phyloP scores from a whole-genome alignment of 2,113 vertebrate species.

The Thermophis baileyi region DNA sequence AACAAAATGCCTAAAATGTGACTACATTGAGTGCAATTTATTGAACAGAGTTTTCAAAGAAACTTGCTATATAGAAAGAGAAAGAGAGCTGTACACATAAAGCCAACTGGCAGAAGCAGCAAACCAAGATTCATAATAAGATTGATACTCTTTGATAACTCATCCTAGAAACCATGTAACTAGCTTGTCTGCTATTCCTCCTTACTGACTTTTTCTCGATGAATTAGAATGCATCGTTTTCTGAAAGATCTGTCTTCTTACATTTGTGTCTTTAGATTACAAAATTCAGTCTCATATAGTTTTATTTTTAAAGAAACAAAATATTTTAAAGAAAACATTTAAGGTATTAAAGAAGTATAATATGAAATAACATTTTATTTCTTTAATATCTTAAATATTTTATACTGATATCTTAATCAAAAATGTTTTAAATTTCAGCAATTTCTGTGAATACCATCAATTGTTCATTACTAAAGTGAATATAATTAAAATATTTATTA shows the following conservation, averaged over 20 bases:
- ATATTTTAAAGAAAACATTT: not conserved
- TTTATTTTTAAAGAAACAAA: not conserved
- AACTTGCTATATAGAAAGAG: not conserved
- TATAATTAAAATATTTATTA: conserved; percentile 24
- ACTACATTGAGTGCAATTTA: not conserved
- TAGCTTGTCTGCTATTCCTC: not conserved
- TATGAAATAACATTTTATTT: not conserved
- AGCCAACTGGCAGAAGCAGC: not conserved
- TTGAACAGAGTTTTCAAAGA: not conserved
- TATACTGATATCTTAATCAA: conserved; percentile 12
- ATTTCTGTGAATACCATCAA: not conserved
- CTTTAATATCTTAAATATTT: not conserved
- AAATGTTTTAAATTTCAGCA: not conserved
- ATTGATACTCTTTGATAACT: not conserved
- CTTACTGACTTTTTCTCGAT: not conserved
- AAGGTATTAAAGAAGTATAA: not conserved
- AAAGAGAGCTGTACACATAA: not conserved
- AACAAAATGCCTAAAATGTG: not conserved
- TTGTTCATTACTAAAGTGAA: conserved; percentile 19
- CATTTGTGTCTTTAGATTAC: not conserved
- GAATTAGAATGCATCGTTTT: not conserved
- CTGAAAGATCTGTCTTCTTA: not conserved
- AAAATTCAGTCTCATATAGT: not conserved
- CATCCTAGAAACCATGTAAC: not conserved
- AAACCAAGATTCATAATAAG: not conserved